Conservation (phyloP, 2,113 vertebrate species). For the Seriola rivoliana region DNA sequence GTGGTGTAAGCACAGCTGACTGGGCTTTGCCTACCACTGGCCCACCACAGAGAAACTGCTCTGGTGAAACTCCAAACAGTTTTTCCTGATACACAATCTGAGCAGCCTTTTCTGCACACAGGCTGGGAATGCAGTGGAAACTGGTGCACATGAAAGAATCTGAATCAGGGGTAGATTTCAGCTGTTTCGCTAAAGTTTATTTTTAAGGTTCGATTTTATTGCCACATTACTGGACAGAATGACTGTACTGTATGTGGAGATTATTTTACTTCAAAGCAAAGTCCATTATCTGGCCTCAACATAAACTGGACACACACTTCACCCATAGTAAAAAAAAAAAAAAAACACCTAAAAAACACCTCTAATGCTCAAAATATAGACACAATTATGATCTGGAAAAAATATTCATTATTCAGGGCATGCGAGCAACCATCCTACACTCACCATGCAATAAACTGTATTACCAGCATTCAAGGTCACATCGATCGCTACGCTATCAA, state of each 20-base stretch:
- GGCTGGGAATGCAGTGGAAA: neutral
- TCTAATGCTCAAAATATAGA: neutral
- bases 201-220: neutral
- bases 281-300: neutral
- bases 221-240: neutral
- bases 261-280: neutral
- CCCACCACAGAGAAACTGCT: neutral
- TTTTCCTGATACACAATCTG: neutral
- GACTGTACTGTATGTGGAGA: neutral
- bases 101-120: neutral
- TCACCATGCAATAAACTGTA: conserved; percentile 10
- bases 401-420: neutral
- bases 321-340: neutral
- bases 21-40: neutral
- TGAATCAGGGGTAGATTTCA: neutral
- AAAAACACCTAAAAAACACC: neutral
- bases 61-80: neutral
- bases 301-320: neutral
- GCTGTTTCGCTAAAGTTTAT: neutral
- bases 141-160: neutral
- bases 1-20: neutral
- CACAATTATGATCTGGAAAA: neutral
- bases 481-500: conserved; percentile 9
- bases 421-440: neutral
- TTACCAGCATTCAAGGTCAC: conserved; percentile 10